Base-by-base conservation (phyloP, 2,113 vertebrate genomes). In the Carassius auratus region DNA sequence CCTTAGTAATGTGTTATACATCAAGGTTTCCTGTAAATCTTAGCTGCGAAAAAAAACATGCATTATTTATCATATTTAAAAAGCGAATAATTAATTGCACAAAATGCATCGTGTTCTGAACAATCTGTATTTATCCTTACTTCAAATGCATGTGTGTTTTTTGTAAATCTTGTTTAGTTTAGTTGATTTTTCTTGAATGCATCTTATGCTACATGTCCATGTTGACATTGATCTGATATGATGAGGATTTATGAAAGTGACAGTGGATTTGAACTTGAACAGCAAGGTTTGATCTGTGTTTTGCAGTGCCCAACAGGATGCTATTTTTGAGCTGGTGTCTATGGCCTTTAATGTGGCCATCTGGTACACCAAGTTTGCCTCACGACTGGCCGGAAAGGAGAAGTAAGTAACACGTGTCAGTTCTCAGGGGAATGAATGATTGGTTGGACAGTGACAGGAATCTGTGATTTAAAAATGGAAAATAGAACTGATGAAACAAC, bases 301-400 rank as follows among this genome's bases (percentile, higher is more conserved):
- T 83, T 92, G 73, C 84, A 99, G 98, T 93, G 94, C 97, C 85
- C 98, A 99, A 88, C 98, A 99, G 91, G 98, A 99, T 94, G 97
- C 97, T 33, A 91, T 99, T 62, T 99, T 99, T 93, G 98, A 99
- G 85, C 92, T 99, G 91, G 90, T 96, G 88, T 99, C 98, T 50
- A 98, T 99, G 96, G 96, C 94, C 86, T 99, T 98, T 93, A 99
- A 99, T 81, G 94, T 99, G 30, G 98, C 96, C 77, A 52, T 99
- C 2, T 99, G 98, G 98, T 96, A 98, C 91, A 98, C 97, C 83
- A 99, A 99, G 92, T 98, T 97, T 83, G 97, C 97, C 88, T 99
- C 98, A 26, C 95, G 97, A 92, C 92, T 97, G 4, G 95, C 98
- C 84, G 98, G 98, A 90, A 99, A 99, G 94, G 98, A 99, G 93